Evolutionary conservation across 2,113 vertebrate genomes (phyloP).

Genomic region (Paramisgurnus dabryanus): DNA sequence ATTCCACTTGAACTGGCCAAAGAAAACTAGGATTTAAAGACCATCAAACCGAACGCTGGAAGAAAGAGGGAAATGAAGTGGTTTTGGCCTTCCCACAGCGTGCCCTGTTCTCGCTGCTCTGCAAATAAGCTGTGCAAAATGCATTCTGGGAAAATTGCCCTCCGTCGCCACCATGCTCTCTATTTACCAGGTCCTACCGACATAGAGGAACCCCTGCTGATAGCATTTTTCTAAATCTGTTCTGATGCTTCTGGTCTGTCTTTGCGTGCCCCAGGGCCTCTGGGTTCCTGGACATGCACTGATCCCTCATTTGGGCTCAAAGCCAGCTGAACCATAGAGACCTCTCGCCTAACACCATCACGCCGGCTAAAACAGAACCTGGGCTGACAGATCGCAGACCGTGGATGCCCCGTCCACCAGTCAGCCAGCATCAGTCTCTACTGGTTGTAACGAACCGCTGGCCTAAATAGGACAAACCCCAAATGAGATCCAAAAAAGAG

Average conservation of each 20-base stretch:
- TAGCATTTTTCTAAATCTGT: conserved; percentile 88
- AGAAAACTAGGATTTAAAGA: conserved; percentile 51
- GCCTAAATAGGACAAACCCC: conserved; percentile 57
- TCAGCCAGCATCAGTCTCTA: conserved; percentile 73
- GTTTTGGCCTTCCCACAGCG: conserved; percentile 22
- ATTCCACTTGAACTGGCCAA: conserved; percentile 37
- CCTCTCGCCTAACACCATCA: conserved; percentile 63
- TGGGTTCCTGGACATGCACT: conserved; percentile 67
- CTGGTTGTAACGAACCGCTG: conserved; percentile 69
- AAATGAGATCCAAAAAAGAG: conserved; percentile 26
- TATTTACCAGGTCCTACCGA: conserved; percentile 75
- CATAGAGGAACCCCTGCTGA: conserved; percentile 77
- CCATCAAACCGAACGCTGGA: conserved; percentile 15
- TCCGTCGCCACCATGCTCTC: conserved; percentile 73
- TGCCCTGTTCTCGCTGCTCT: conserved; percentile 54
- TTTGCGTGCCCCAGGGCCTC: conserved; percentile 81
- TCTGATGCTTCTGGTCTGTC: conserved; percentile 90
- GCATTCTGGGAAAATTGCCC: conserved; percentile 69
- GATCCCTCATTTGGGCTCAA: conserved; percentile 76
- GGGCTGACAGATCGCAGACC: conserved; percentile 84
- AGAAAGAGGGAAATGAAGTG: conserved; percentile 29
- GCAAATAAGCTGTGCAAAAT: conserved; percentile 76
- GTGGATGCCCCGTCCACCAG: conserved; percentile 73
- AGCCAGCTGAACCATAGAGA: conserved; percentile 89
- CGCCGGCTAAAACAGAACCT: conserved; percentile 76